Percentiles rank a stretch among this genome's conserved stretches.
phyloP scores from a whole-genome alignment of 2,797 vertebrate species.

The Leuciscus waleckii region DNA sequence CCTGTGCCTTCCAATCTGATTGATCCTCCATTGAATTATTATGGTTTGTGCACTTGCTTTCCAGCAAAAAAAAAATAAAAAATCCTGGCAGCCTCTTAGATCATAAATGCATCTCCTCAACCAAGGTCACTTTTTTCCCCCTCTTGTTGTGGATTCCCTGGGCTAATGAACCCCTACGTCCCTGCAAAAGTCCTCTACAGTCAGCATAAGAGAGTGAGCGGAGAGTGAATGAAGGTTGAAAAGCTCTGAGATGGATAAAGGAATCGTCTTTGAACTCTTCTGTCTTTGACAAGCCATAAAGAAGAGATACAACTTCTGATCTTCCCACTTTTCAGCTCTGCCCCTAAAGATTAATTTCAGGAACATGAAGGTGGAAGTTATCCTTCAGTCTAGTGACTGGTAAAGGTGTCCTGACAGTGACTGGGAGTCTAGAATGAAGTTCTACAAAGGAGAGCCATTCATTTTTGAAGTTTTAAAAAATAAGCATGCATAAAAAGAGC shows the following conservation, averaged over 20 bases:
- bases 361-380: slow-evolving; percentile 52
- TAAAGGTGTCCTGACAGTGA: slow-evolving; percentile 37
- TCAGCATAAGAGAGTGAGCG: slow-evolving; percentile 76
- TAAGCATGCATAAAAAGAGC: slow-evolving; percentile 12
- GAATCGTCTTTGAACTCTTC: slow-evolving; percentile 65
- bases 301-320: slow-evolving; percentile 54
- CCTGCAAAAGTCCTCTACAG: slow-evolving; percentile 79
- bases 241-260: slow-evolving; percentile 67
- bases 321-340: slow-evolving; percentile 52
- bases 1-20: slow-evolving; percentile 79
- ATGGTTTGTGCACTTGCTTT: slow-evolving; percentile 64
- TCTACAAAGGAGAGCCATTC: not conserved
- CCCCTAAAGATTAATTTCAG: slow-evolving; percentile 56
- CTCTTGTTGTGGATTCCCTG: slow-evolving; percentile 64
- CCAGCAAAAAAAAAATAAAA: slow-evolving; percentile 45
- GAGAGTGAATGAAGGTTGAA: slow-evolving; percentile 47
- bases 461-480: slow-evolving; percentile 31
- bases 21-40: slow-evolving; percentile 86
- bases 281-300: slow-evolving; percentile 51
- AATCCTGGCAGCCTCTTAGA: slow-evolving; percentile 77
- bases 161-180: slow-evolving; percentile 68
- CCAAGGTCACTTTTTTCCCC: slow-evolving; percentile 77
- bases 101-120: slow-evolving; percentile 81
- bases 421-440: slow-evolving; percentile 31
- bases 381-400: slow-evolving; percentile 31